Evolutionary conservation across 2,797 vertebrate species (phyloP).

Genomic region (Periophthalmus magnuspinnatus): DNA sequence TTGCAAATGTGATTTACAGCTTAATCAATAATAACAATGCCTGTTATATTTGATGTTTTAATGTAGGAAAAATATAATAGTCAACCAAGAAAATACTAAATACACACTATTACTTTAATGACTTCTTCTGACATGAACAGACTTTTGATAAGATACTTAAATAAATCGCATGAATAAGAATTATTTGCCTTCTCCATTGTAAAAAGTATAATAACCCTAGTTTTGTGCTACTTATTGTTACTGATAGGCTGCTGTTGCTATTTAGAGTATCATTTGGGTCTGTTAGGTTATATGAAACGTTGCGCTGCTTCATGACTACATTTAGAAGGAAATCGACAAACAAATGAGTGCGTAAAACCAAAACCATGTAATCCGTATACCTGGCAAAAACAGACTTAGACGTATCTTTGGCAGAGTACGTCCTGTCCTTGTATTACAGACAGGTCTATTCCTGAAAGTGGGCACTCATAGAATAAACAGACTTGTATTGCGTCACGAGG

Average conservation of each 20-base stretch:
- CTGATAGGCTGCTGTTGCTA: neutral
- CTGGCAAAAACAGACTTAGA: neutral
- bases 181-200: neutral
- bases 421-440: neutral
- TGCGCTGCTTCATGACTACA: neutral
- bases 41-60: neutral
- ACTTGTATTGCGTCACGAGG: neutral
- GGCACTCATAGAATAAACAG: conserved; percentile 11
- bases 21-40: neutral
- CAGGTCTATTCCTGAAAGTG: neutral
- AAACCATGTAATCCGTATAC: neutral
- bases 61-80: neutral
- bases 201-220: neutral
- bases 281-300: neutral
- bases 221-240: neutral
- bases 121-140: neutral
- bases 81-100: no score
- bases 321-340: neutral
- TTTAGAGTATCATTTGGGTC: neutral
- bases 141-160: neutral
- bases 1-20: neutral
- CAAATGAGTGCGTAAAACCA: neutral
- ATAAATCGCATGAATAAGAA: neutral
- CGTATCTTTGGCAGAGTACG: neutral
- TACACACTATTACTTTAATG: neutral